phyloP scores from a whole-genome alignment of 2,113 vertebrate genomes.

The Rhea pennata region DNA sequence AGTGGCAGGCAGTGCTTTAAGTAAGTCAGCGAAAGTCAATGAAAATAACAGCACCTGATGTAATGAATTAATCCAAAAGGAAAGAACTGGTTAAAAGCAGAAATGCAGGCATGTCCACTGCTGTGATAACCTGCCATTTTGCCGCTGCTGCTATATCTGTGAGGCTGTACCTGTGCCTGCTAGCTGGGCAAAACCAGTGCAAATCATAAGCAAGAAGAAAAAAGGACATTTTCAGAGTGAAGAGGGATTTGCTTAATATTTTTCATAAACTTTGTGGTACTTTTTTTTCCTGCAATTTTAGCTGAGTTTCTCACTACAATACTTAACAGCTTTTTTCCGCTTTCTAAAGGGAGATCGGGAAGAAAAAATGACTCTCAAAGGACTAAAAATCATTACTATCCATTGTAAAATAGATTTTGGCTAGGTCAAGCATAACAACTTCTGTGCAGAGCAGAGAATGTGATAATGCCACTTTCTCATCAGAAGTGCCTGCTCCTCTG shows the following conservation, averaged over 20 bases:
- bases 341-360: neutral
- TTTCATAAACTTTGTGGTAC: neutral
- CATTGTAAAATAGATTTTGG: neutral
- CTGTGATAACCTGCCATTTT: neutral
- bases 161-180: neutral
- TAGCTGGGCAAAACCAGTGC: neutral
- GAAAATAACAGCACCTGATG: neutral
- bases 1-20: neutral
- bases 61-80: neutral
- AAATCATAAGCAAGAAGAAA: neutral
- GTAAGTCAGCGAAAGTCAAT: neutral
- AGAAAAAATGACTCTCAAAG: neutral
- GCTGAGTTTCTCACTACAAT: neutral
- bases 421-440: neutral
- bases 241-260: neutral
- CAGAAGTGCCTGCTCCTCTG: neutral
- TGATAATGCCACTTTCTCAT: neutral
- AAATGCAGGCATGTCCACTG: neutral
- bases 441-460: neutral
- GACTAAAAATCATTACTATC: neutral
- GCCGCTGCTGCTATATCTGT: fast-evolving
- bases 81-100: neutral
- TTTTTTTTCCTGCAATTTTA: neutral
- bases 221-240: neutral
- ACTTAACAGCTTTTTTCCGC: neutral